Base-by-base conservation (phyloP, 2,797 vertebrate genomes). In the Lutjanus argentimaculatus region DNA sequence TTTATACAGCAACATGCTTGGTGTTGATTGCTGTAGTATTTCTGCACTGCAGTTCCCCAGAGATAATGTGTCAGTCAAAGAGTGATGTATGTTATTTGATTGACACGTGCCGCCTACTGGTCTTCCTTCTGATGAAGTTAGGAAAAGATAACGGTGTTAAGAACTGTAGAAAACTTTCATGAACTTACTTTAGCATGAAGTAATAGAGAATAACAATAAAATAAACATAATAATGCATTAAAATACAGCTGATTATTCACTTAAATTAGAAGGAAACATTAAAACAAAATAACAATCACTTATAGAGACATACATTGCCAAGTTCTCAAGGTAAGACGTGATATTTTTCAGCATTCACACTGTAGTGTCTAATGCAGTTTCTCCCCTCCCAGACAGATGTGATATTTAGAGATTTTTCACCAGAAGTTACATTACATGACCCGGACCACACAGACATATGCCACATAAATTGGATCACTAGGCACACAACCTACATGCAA, bases 11-110 rank as follows among this genome's bases (percentile, higher is more conserved):
- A 49, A 10, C 45, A 8, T 70, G 58, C 15, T 30, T 66, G 73
- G 88, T 86, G 84, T 91, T 84, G 88, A 88, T 90, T 90, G 55
- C 83, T 36, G 52, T 56, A 15, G 5, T 79, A 55, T 77, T 56
- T 75, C 13, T 76, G 62, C 55, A 21, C 42, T 11, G n/a, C 62
- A 25, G 30, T 48, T 85, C 77, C 49, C 25, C 19, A 25, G 72
- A 77, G 46, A 67, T n/a, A 42, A 16, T 12, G 6, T 77, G 79
- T 83, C 84, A 83, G 15, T 87, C 82, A 83, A 67, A 82, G 43
- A 5, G 30, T 45, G 40, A 40, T 12, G 2, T 62, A 4, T 40
- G 55, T 53, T 56, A 36, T 72, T 59, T 55, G 51, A 72, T 25
- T 67, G 76, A 68, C 5, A 9, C 17, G 19, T 53, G 30, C 21